Evolutionary conservation across 2,113 vertebrate species (phyloP), one percentile per base, ranked within the genome.

Genomic region (Pachyramphus minor): DNA sequence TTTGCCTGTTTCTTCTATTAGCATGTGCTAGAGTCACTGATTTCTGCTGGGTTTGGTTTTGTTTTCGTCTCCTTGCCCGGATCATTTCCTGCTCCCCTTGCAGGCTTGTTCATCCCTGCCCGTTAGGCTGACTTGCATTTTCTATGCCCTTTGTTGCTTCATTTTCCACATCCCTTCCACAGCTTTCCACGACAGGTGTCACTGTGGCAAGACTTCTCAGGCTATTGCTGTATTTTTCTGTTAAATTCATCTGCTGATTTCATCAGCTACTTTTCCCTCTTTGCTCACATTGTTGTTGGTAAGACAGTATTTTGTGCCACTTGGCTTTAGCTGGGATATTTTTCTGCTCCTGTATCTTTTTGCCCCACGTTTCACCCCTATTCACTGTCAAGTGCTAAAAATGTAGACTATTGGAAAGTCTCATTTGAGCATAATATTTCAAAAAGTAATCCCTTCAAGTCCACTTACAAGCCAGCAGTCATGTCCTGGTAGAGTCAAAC

Each of bases 11-110:
- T 85, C 44, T 63, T 64, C 73, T 14, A 8, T 30, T 69, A n/a
- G 2, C 6, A 1, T 33, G 24, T 52, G 37, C n/a, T 86, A 0
- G 4, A 53, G 35, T 33, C 0, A 0, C 45, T 33, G 55, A 15
- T 41, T 80, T 77, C 44, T 66, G 64, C n/a, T 35, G 64, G 14
- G 5, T 86, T 79, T 1, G 1, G 14, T 42, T 74, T 64, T 69
- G 11, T 59, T 86, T 67, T 49, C 42, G 24, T 59, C 44, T 84
- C 24, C 39, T 55, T 0, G 0, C n/a, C 19, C 6, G 16, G 17
- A 21, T 14, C 14, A 12, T 84, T 84, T 35, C 15, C 1, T 41
- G 44, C 20, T 72, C 35, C 47, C 41, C 41, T 28, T 31, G 24
- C 42, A 21, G 12, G 11, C 17, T 27, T 39, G 24, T 11, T 85